Evolutionary conservation across 1,140 invertebrate genomes (phyloP).

Genomic region (Papilio dardanus): DNA sequence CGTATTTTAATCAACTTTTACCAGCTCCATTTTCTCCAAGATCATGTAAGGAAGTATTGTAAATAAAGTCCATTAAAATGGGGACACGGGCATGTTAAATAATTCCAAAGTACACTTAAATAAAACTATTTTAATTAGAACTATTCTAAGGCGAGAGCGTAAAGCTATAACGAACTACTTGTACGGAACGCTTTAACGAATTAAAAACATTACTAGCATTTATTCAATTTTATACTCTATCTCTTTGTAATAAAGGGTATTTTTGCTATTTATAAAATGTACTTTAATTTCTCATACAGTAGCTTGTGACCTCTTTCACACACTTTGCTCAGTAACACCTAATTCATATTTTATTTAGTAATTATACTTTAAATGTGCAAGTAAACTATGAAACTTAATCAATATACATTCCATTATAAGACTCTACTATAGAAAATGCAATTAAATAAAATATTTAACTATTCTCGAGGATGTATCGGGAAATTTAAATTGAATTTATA

Average conservation of each 20-base stretch:
- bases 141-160: slow-evolving; percentile 8
- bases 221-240: neutral
- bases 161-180: slow-evolving; percentile 30
- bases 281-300: slow-evolving; percentile 31
- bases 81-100: slow-evolving; percentile 8
- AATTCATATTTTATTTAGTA: slow-evolving; percentile 36
- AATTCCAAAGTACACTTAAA: slow-evolving; percentile 6
- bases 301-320: slow-evolving; percentile 37
- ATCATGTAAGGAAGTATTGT: slow-evolving; percentile 15
- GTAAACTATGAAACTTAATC: slow-evolving; percentile 1
- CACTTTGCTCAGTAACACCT: slow-evolving; percentile 25
- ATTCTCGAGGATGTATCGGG: neutral
- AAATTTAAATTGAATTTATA: neutral
- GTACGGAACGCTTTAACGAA: slow-evolving; percentile 34
- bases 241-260: neutral
- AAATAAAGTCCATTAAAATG: slow-evolving; percentile 22
- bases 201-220: slow-evolving; percentile 8
- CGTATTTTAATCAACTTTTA: neutral
- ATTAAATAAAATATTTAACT: neutral
- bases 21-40: neutral
- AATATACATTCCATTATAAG: neutral
- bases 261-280: neutral
- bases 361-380: slow-evolving; percentile 27
- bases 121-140: slow-evolving; percentile 39
- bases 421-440: neutral